Base-by-base conservation (phyloP, 2,113 vertebrate genomes). In the Chroicocephalus ridibundus region DNA sequence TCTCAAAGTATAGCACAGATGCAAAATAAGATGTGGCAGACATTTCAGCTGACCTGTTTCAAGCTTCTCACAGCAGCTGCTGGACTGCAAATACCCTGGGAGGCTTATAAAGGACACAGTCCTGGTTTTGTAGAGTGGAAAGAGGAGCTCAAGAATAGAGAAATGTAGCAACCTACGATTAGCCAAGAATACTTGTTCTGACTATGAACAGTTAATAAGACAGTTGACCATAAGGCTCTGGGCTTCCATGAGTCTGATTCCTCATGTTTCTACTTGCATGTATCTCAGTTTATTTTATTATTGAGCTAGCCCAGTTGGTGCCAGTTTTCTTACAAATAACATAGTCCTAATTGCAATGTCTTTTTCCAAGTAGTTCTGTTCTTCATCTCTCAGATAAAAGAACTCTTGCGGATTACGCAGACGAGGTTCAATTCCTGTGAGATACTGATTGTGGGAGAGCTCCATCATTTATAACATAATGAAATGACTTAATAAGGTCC, bases 401-500 rank as follows among this genome's bases (percentile, higher is more conserved):
- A 71, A 52, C 8, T 36, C 61, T 21, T 38, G 49, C 0, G 13
- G 52, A 62, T 71, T 6, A 29, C 0, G 3, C 0, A 3, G 29
- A 47, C 4, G 15, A 36, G 15, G 38, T 31, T 42, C 78, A 32
- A 1, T 57, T 62, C 62, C 54, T 42, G 13, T 17, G 32, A 57
- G 69, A 38, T 27, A 11, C 20, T 25, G 54, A 31, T 17, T 51
- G 46, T 54, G 58, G 54, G 81, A 61, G 47, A 72, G 19, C 16
- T 72, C 46, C 38, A n/a, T 47, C 22, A 9, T 58, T 86, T 52
- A 18, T 21, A 87, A 66, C 21, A n/a, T n/a, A 68, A 68, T 64
- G 13, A 81, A 58, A 68, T 18, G 31, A 16, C 58, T 77, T 88
- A 72, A 77, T 64, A 17, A 85, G 17, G 25, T 55, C 46, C n/a